These are phyloP conservation scores for Tamias sibiricus DNA, from an alignment of 2,113 vertebrate species.

Conservation along the genomic window DNA sequence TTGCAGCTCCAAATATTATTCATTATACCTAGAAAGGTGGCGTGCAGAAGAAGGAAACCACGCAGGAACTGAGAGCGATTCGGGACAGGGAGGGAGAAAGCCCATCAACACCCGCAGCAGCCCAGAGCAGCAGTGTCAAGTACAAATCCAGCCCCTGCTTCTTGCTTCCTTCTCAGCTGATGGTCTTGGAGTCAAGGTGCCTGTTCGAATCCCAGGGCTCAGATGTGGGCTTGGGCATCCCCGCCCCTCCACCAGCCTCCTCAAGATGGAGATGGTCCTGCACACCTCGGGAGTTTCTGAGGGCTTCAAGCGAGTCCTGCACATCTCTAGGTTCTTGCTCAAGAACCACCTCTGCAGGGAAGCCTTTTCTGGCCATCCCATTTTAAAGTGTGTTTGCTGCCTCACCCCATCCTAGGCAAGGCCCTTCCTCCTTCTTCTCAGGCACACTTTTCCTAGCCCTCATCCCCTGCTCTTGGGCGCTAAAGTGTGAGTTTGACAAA, in stretches of 20 bases:
- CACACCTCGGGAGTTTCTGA: neutral
- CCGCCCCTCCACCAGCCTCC: neutral
- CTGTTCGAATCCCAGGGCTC: neutral
- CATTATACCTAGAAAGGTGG: constrained; percentile 59
- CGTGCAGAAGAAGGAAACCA: constrained; percentile 50
- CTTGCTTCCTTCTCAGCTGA: neutral
- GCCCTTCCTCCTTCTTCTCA: neutral
- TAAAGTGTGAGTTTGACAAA: neutral
- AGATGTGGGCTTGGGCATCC: neutral
- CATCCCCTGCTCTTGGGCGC: neutral
- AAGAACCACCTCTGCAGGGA: neutral
- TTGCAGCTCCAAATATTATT: constrained; percentile 81
- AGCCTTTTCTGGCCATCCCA: neutral
- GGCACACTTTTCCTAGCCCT: neutral
- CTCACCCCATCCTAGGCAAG: neutral
- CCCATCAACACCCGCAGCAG: neutral
- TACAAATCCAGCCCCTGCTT: neutral
- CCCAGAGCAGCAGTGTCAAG: neutral
- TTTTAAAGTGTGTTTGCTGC: neutral
- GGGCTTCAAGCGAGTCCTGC: neutral
- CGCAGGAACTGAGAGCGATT: neutral
- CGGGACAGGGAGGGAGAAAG: neutral
- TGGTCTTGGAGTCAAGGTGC: neutral
- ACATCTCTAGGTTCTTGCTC: neutral
- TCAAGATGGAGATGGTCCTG: neutral